These are phyloP conservation scores for Automeris io DNA, from an alignment of 2,888 invertebrate genomes.

Conservation along the genomic window DNA sequence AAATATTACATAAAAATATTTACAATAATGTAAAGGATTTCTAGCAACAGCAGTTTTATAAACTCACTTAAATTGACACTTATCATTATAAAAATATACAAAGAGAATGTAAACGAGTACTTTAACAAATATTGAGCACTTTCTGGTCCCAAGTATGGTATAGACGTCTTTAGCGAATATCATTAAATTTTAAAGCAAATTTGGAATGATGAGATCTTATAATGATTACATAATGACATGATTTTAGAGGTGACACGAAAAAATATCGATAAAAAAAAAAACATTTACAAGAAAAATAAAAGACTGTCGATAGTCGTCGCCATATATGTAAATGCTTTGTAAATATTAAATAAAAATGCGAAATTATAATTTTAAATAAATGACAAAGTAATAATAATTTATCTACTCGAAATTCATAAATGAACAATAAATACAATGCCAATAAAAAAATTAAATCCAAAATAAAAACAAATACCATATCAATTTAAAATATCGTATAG, in stretches of 20 bases:
- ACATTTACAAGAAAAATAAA: no score
- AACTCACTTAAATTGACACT: slow-evolving; percentile 26
- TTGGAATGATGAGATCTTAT: slow-evolving; percentile 74
- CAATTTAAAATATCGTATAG: no score
- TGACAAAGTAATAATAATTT: no score
- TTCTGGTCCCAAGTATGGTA: slow-evolving; percentile 39
- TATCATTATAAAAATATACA: slow-evolving; percentile 16
- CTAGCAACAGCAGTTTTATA: slow-evolving; percentile 37
- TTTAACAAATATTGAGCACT: slow-evolving; percentile 50
- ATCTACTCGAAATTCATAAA: no score
- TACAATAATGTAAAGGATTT: slow-evolving; percentile 33
- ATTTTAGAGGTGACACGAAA: not conserved
- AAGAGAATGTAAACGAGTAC: slow-evolving; percentile 20
- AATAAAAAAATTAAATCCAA: no score
- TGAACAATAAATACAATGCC: no score
- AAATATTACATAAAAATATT: slow-evolving; percentile 41
- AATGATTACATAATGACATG: slow-evolving; percentile 11
- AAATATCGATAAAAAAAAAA: no score
- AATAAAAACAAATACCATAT: no score
- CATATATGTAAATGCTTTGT: no score
- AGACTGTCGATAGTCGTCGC: no score
- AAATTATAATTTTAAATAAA: no score
- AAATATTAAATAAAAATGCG: no score
- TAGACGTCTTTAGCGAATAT: slow-evolving; percentile 18
- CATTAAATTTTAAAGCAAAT: slow-evolving; percentile 46